Evolutionary conservation across 2,113 vertebrate genomes (phyloP), one percentile per base, ranked within the genome.

Genomic region (Halcyon senegalensis): DNA sequence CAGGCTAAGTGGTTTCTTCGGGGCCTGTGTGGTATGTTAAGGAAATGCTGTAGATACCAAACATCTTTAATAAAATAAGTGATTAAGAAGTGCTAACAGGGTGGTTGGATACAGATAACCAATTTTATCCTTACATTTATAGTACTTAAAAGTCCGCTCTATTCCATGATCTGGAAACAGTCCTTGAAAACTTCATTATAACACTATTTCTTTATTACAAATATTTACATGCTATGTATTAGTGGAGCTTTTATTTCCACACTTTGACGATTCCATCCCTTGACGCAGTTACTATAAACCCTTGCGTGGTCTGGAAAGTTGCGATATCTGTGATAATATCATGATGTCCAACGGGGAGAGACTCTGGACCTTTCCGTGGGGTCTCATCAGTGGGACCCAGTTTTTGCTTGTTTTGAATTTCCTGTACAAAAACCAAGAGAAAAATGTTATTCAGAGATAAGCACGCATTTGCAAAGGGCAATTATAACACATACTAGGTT

Each of bases 381-480:
- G 98, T 97, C 72, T 99, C 99, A 74, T 99, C 99, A 20, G 98
- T 98, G 5, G 98, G 98, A 7, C 99, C 99, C 35, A 98, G 98
- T 91, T 99, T 99, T 96, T 99, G 99, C 89, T 99, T 99, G 87
- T 99, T 99, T 97, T 99, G 99, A 97, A 99, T 99, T 97, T 99
- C 99, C 99, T 99, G 94, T 78, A 86, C 21, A 70, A 78, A 82
- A 87, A n/a, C 16, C 35, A 90, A 75, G 31, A 9, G 15, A 85
- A 24, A 89, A 91, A 62, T 33, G 39, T 5, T 60, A 28, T 70
- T 87, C 77, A 75, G 28, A 93, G 41, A 37, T 62, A 39, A 9
- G 37, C 33, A 13, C 74, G 20, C 11, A 58, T 60, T 79, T 87
- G 30, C 50, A 83, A 76, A 85, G 19, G 13, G 12, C 28, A 53